Base-by-base conservation (phyloP, 1,140 invertebrate species). In the Leptopilina boulardi region DNA sequence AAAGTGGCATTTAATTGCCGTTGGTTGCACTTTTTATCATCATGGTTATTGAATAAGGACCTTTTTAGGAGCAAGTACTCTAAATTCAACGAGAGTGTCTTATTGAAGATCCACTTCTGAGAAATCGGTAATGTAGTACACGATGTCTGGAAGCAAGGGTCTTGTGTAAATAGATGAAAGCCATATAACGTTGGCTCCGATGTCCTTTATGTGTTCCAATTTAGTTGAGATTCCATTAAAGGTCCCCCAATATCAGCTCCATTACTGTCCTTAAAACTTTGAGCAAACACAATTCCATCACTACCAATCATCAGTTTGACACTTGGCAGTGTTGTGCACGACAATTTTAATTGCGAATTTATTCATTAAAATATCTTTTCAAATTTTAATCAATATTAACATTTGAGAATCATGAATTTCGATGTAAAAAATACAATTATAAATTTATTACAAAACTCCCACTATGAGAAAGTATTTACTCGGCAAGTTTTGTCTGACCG, bases 251-350 rank as follows among this genome's bases (percentile, higher is more conserved):
- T 90, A 2, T 96, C 96, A 86, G 96, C 94, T 1, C 93, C 94
- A 85, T 96, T 92, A 71, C 92, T 93, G 84, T 97, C 96, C 82
- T 94, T 94, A 86, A 96, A 97, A 2, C 95, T 96, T 72, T 94
- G 95, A 94, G 85, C 96, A 96, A 56, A 97, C 93, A 96, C 91
- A 4, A 93, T 87, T 1, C 92, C 93, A 41, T 92, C 92, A 78
- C 95, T 91, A 97, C 96, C 96, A 97, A 83, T 93, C 89, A 66
- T 66, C 26, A n/a, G 23, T 30, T 26, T 66, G 0, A 72, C 74
- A 18, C 47, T 51, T n/a, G 44, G 13, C 44, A 42, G 13, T 13
- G 10, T 13, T 42, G 13, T n/a, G n/a, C n/a, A n/a, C n/a, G n/a
- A n/a, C n/a, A n/a, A n/a, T n/a, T n/a, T n/a, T n/a, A n/a, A n/a